Evolutionary conservation across 2,797 vertebrate genomes (phyloP), one percentile per base, ranked within the genome.

Genomic region (Smutsia temminckii): DNA sequence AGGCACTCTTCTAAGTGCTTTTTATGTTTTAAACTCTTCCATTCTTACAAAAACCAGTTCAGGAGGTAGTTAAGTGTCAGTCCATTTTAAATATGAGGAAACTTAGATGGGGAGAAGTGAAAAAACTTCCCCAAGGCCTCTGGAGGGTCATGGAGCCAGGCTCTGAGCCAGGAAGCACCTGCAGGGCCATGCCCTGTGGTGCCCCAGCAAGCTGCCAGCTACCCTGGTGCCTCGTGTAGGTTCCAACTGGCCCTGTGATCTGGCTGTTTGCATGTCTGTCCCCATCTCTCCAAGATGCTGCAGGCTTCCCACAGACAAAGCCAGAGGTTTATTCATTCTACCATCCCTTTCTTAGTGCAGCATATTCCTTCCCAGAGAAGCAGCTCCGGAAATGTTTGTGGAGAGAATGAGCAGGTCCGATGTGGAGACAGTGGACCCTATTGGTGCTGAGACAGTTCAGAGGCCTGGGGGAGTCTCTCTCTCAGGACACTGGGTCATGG

Each of bases 21-120:
- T 77, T 69, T 23, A 55, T 71, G 51, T 59, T 92, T 91, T 77
- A 93, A 68, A 34, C 64, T n/a, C 16, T 87, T 88, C 79, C 32
- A 32, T 59, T 13, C 49, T 37, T 32, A 78, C 68, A 42, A 86
- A 87, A 79, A 27, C 64, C 55, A 42, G 57, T 49, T 23, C 64
- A n/a, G 29, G 63, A 49, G n/a, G 12, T 71, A 77, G 17, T 17
- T 61, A 61, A 5, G 85, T 77, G 53, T 85, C 46, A 66, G 63
- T 81, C 14, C 17, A 83, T 69, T 80, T 69, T 68, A 79, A 85
- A n/a, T 77, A 34, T 53, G 80, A 85, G 34, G 87, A 55, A 53
- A 78, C 7, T 21, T 53, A 77, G 84, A 68, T 63, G 46, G 32
- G 5, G 46, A 87, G 59, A 85, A 90, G 23, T 53, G n/a, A 34